phyloP scores from a whole-genome alignment of 1,140 invertebrate genomes.

The Panulirus ornatus region DNA sequence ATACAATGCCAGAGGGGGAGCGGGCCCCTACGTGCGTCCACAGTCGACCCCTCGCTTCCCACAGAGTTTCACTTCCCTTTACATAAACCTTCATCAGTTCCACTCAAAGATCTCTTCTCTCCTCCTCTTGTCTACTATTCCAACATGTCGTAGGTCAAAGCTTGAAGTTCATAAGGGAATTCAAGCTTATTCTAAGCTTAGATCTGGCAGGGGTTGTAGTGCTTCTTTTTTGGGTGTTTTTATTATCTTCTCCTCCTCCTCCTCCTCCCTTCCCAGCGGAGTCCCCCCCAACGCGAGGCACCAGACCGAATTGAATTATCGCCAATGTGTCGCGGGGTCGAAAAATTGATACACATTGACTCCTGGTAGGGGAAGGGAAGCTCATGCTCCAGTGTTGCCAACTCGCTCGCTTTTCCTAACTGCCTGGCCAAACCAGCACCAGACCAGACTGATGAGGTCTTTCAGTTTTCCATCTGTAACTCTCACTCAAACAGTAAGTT shows the following conservation, averaged over 20 bases:
- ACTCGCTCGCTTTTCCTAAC: no score
- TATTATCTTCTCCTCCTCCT: not conserved
- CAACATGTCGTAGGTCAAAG: no score
- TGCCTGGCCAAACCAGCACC: no score
- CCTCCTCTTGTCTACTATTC: no score
- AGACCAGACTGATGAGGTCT: no score
- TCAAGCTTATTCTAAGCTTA: no score
- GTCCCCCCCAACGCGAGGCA: conserved; percentile 8
- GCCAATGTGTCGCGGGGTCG: conserved; percentile 66
- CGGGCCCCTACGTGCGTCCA: not conserved
- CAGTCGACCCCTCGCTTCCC: not conserved
- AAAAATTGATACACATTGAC: conserved; percentile 74
- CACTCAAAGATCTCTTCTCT: no score
- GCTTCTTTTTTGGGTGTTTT: not conserved
- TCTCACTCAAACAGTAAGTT: no score
- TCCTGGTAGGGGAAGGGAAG: conserved; percentile 34
- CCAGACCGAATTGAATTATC: conserved; percentile 69
- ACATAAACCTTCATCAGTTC: no score
- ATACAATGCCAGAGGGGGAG: conserved; percentile 29
- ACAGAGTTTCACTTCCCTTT: not conserved
- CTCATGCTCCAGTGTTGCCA: conserved; percentile 17
- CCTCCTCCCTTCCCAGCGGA: not conserved
- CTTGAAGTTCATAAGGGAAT: no score
- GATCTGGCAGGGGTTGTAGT: no score
- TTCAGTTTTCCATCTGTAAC: no score